phyloP scores from a whole-genome alignment of 2,797 vertebrate genomes.

The Macrochelys suwanniensis region DNA sequence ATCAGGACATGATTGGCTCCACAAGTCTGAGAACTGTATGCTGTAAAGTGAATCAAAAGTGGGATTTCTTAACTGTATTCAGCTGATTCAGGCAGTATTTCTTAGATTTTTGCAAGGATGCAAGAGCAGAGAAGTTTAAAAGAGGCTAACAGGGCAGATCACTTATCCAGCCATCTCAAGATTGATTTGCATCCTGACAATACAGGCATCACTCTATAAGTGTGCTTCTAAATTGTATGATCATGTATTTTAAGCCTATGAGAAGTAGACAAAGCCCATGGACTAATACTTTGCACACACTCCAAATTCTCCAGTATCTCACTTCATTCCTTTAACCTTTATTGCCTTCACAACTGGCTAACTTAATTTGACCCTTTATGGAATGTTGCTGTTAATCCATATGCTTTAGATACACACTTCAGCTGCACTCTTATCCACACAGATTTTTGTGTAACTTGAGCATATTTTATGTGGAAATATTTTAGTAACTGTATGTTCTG shows the following conservation, averaged over 20 bases:
- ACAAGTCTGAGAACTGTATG: slow-evolving; percentile 18
- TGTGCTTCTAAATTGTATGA: slow-evolving; percentile 23
- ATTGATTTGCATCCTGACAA: slow-evolving; percentile 37
- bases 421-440: slow-evolving; percentile 74
- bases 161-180: slow-evolving; percentile 33
- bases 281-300: slow-evolving; percentile 63
- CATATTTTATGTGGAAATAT: slow-evolving; percentile 86
- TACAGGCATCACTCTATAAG: slow-evolving; percentile 12
- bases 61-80: slow-evolving; percentile 39
- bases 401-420: slow-evolving; percentile 80
- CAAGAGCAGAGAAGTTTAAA: slow-evolving; percentile 57
- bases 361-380: slow-evolving; percentile 73
- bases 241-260: slow-evolving; percentile 15
- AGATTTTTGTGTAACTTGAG: slow-evolving; percentile 83
- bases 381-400: slow-evolving; percentile 79
- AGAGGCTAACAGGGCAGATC: slow-evolving; percentile 5
- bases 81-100: slow-evolving; percentile 22
- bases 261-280: slow-evolving; percentile 37
- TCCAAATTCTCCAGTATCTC: slow-evolving; percentile 45
- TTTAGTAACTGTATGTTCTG: slow-evolving; percentile 87
- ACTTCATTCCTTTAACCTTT: slow-evolving; percentile 53
- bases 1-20: neutral
- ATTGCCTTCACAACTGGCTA: slow-evolving; percentile 72
- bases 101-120: slow-evolving; percentile 24
- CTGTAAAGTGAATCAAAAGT: slow-evolving; percentile 37